Base-by-base conservation (phyloP, 1,140 invertebrate species). In the Eulimnadia texana region DNA sequence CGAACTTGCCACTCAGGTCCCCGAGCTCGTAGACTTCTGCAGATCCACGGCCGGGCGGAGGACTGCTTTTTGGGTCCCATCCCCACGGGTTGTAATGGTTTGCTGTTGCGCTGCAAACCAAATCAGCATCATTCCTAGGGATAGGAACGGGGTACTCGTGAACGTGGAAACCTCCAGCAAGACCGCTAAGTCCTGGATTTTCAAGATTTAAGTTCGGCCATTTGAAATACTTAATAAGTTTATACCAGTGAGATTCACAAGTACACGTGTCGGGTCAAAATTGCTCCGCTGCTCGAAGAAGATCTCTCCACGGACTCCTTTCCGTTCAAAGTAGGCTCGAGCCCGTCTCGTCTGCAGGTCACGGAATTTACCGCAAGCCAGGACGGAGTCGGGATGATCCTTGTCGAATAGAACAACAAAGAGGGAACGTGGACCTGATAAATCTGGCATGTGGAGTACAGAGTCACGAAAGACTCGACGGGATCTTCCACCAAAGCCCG, bases 21-120 rank as follows among this genome's bases (percentile, higher is more conserved):
- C 91, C 90, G 13, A 93, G 72, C 2, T 86, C 80, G 68, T 93
- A 95, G 68, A 89, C 84, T 72, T 95, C 88, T 71, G 90, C 87
- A 3, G 90, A 91, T 25, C 86, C 85, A 64, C 78, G 74, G 23
- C 82, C 83, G 80, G 68, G 66, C 52, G 62, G 51, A n/a, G 72
- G 70, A 58, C 66, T 69, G 16, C 66, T 64, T 3, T 60, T 66
- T 33, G 68, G 58, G 52, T 71, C 66, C 3, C 77, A 68, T 19
- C 68, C 67, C 63, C 74, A 78, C 2, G 79, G 79, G 69, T 81
- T 79, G 65, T 72, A 78, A 66, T 73, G 72, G 3, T 70, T 72
- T 1, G 72, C 72, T 51, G 69, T 68, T n/a, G 66, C 65, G 23
- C 66, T 63, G 60, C 76, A 78, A 2, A 76, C 65, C 16, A 66